Conservation (phyloP, 2,113 vertebrate genomes). For the Natator depressus region DNA sequence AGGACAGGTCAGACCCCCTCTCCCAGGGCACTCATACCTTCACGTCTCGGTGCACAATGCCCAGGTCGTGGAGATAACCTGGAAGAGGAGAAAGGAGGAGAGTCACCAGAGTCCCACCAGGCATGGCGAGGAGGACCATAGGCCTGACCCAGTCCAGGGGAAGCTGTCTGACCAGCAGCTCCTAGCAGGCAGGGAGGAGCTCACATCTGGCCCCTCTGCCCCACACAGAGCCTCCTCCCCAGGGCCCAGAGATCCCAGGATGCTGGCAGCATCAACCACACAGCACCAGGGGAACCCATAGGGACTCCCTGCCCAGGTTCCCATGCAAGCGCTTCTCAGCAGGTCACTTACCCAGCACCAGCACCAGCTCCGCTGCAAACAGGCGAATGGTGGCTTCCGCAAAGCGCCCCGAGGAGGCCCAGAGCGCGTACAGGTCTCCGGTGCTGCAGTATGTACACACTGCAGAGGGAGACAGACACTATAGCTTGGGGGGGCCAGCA, state of each 20-base stretch:
- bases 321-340: not conserved
- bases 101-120: rapidly evolving
- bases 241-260: no score
- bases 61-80: slow-evolving; percentile 95
- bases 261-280: not conserved
- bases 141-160: not conserved
- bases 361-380: slow-evolving; percentile 92
- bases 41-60: slow-evolving; percentile 92
- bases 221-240: not conserved
- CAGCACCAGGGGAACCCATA: not conserved
- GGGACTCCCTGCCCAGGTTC: not conserved
- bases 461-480: slow-evolving; percentile 43
- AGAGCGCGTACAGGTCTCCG: slow-evolving; percentile 91
- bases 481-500: not conserved
- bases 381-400: slow-evolving; percentile 85
- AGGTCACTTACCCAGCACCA: slow-evolving; percentile 88
- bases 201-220: not conserved
- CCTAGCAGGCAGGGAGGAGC: no score
- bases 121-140: not conserved
- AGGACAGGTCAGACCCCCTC: no score
- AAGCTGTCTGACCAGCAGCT: not conserved
- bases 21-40: slow-evolving; percentile 80
- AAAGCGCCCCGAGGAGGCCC: slow-evolving; percentile 86
- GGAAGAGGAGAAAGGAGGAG: not conserved
- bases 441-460: slow-evolving; percentile 95